Conservation (phyloP, 2,797 vertebrate species). For the Anabacerthia variegaticeps region DNA sequence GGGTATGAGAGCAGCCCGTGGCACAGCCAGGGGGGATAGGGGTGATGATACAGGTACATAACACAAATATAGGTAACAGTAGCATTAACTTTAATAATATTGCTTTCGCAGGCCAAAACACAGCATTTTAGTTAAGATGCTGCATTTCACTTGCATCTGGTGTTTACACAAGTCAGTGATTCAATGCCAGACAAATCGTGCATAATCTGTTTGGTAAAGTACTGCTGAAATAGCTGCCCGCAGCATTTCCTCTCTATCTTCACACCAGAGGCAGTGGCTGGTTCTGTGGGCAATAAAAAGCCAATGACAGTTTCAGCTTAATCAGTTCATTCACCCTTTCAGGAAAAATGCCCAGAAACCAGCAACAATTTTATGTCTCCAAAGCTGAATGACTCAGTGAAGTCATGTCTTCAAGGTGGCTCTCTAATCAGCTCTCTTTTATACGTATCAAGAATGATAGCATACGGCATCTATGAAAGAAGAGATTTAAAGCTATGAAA, state of each 20-base stretch:
- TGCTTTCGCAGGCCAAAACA: not conserved
- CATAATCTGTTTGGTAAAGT: slow-evolving; percentile 15
- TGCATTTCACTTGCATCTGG: slow-evolving; percentile 22
- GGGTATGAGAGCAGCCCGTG: not conserved
- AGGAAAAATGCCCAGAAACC: not conserved
- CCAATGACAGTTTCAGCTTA: not conserved
- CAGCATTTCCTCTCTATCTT: slow-evolving; percentile 11
- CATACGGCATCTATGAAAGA: slow-evolving; percentile 20
- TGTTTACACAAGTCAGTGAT: slow-evolving; percentile 34
- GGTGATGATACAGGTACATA: not conserved
- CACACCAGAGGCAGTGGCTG: not conserved
- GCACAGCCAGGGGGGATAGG: not conserved
- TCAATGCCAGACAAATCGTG: slow-evolving; percentile 32
- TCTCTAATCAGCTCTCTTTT: slow-evolving; percentile 4
- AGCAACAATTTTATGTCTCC: not conserved
- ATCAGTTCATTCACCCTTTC: slow-evolving; percentile 18
- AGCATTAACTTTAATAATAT: not conserved
- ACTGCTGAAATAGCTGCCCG: not conserved
- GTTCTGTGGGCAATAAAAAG: not conserved
- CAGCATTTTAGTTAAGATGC: not conserved
- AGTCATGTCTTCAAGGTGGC: slow-evolving; percentile 15
- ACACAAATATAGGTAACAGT: not conserved
- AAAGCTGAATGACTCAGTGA: not conserved
- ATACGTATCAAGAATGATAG: not conserved
- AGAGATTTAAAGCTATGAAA: slow-evolving; percentile 9